These are phyloP conservation scores for Choloepus didactylus DNA, from an alignment of 2,797 vertebrate genomes.

Conservation along the genomic window DNA sequence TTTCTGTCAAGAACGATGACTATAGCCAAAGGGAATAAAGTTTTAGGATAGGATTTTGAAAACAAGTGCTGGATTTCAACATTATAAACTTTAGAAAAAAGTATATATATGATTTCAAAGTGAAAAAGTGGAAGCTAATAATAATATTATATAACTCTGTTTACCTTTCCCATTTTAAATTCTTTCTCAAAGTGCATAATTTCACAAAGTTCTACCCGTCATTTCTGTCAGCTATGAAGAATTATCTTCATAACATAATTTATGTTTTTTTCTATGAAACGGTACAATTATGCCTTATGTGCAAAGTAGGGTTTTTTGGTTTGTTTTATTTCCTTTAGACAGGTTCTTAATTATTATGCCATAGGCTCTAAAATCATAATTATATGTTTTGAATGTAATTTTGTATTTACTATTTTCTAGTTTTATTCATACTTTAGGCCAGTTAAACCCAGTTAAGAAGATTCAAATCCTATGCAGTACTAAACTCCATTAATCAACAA, in stretches of 20 bases:
- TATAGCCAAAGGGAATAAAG: not conserved
- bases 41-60: conserved; percentile 26
- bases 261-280: not conserved
- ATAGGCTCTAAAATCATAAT: not conserved
- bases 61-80: not conserved
- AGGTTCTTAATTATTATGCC: not conserved
- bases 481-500: not conserved
- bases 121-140: not conserved
- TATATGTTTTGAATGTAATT: not conserved
- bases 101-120: not conserved
- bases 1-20: conserved; percentile 23
- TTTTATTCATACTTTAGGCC: not conserved
- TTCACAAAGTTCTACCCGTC: not conserved
- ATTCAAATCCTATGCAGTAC: not conserved
- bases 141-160: not conserved
- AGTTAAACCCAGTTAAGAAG: not conserved
- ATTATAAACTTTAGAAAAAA: conserved; percentile 27
- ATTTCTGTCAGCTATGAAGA: conserved; percentile 21
- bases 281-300: not conserved
- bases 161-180: conserved; percentile 37
- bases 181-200: conserved; percentile 1
- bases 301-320: not conserved
- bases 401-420: not conserved
- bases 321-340: not conserved
- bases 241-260: not conserved